Conservation (phyloP, 1,140 invertebrate genomes). For the Cecropterus lyciades region DNA sequence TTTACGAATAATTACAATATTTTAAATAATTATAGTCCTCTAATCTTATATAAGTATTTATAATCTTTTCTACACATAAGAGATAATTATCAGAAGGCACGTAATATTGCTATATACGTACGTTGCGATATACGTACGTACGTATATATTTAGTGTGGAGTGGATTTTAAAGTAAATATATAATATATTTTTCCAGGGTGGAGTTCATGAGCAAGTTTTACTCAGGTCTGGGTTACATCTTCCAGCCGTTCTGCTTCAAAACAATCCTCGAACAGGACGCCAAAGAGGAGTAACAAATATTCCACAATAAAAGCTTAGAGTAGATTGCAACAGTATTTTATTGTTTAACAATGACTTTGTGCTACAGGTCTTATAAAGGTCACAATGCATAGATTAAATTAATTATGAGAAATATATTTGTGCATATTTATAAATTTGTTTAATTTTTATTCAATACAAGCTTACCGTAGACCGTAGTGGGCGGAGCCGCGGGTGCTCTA, state of each 20-base stretch:
- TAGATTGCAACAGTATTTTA: conserved; percentile 65
- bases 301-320: conserved; percentile 45
- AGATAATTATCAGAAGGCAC: no score
- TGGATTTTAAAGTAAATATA: no score
- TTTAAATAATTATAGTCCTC: no score
- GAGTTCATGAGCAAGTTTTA: conserved; percentile 98
- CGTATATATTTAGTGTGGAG: no score
- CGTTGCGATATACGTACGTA: no score
- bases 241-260: conserved; percentile 97
- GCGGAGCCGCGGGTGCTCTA: no score
- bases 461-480: no score
- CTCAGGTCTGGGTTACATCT: conserved; percentile 93
- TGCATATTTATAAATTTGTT: conserved; percentile 51
- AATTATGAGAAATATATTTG: conserved; percentile 56
- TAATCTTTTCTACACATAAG: no score
- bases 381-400: conserved; percentile 59
- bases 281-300: conserved; percentile 56
- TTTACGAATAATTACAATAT: no score
- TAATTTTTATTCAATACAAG: neutral
- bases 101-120: no score
- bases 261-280: conserved; percentile 88
- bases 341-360: conserved; percentile 29
- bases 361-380: conserved; percentile 41
- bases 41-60: no score
- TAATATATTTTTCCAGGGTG: conserved; percentile 83